These are phyloP conservation scores for Agelastica alni DNA, from an alignment of 2,888 invertebrate species.

Conservation along the genomic window DNA sequence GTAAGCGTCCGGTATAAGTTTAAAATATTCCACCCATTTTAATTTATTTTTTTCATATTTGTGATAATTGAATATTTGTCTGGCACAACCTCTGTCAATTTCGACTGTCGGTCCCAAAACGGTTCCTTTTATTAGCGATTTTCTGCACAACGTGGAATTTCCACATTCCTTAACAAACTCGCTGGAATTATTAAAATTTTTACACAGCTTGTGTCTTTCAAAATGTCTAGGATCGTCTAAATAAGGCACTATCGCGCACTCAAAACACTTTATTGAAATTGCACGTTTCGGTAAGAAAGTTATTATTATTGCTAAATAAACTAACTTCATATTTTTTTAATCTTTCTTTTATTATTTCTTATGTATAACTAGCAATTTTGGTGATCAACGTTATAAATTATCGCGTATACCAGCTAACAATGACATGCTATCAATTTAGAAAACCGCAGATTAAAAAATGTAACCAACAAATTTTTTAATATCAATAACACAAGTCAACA, in stretches of 20 bases:
- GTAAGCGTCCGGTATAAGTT: neutral
- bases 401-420: no score
- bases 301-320: no score
- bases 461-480: no score
- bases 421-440: no score
- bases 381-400: no score
- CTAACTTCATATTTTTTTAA: no score
- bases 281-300: neutral
- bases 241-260: slow-evolving; percentile 25
- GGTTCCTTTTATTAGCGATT: neutral
- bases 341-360: no score
- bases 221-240: slow-evolving; percentile 23
- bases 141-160: neutral
- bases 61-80: neutral
- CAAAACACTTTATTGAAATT: slow-evolving; percentile 22
- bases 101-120: no score
- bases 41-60: neutral
- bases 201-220: slow-evolving; percentile 26
- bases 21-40: neutral
- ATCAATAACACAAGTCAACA: no score
- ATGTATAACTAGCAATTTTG: no score
- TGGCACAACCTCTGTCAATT: neutral
- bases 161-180: neutral
- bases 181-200: slow-evolving; percentile 20
- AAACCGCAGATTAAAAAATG: no score